Percentiles rank a stretch among this genome's conserved stretches.
These are phyloP conservation scores for Clavelina lepadiformis DNA, from an alignment of 23 tunicate species.

Conservation along the genomic window DNA sequence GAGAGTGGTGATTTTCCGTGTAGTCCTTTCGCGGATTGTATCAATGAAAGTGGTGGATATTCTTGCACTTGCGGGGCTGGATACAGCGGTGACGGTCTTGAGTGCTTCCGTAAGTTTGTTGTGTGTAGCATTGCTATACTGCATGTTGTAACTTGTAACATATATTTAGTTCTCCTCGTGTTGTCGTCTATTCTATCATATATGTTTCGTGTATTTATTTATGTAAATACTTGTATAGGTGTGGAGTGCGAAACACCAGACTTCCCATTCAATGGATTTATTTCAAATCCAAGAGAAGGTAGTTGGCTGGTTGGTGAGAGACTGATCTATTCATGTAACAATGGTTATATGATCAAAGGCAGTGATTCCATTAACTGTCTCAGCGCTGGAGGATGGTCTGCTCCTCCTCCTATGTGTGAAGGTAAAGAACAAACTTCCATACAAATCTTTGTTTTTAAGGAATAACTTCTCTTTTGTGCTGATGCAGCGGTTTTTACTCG, in stretches of 20 bases:
- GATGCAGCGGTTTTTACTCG: not conserved
- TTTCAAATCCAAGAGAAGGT: constrained; percentile 3
- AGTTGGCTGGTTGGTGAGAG: constrained; percentile 20
- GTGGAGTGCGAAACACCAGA: constrained; percentile 1
- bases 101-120: constrained; percentile 32
- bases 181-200: not conserved
- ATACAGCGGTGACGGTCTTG: constrained; percentile 7
- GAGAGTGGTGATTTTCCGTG: constrained; percentile 13
- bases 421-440: constrained; percentile 4
- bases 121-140: too few species aligned
- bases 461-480: not conserved
- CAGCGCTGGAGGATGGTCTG: constrained; percentile 16
- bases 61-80: constrained; percentile 21
- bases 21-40: constrained; percentile 9
- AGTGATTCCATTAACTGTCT: constrained; percentile 1
- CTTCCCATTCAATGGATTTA: not conserved
- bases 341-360: constrained; percentile 23
- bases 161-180: too few species aligned
- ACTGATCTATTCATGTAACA: constrained; percentile 33
- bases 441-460: not conserved
- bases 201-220: not conserved
- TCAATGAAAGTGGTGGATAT: constrained; percentile 26
- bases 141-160: too few species aligned
- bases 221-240: constrained; percentile 6
- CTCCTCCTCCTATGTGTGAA: constrained; percentile 10